Base-by-base conservation (phyloP, 2,888 invertebrate genomes). In the Ernsta delagoae region DNA sequence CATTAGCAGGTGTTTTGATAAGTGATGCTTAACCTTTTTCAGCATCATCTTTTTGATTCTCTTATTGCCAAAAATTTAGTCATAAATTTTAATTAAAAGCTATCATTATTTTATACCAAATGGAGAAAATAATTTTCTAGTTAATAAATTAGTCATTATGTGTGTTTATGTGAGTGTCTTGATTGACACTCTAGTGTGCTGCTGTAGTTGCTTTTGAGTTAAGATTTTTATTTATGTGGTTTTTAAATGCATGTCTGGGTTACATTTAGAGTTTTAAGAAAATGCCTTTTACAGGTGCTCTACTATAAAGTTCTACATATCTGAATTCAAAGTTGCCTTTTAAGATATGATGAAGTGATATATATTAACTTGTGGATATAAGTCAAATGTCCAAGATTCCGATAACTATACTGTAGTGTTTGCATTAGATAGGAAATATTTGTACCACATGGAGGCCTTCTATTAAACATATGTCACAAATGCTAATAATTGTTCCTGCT, bases 31-130 rank as follows among this genome's bases (percentile, higher is more conserved):
- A 83, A 86, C 80, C 82, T 79, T 76, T 45, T 59, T 77, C 77
- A n/a, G 77, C 78, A 82, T 83, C 57, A 36, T 39, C 81, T 85
- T 86, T 89, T 87, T 79, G 85, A 90, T 90, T 92, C 93, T 93
- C 92, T 90, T 83, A 84, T 93, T 93, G 93, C 93, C 93, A 93
- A 93, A 93, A 90, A 88, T 80, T 86, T 92, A 92, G 92, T 88
- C 88, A 79, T 82, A 81, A 84, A 85, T 87, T 80, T 87, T 87
- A 77, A 82, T 84, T 87, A 77, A 82, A 83, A 78, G 82, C 83
- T 83, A 85, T 76, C 81, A 81, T 85, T 83, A 79, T 80, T 90
- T 90, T 89, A 86, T 89, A 88, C 89, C 89, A 90, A 90, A 89
- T 82, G 81, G 76, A 83, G 80, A 82, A 82, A 83, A 85, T 87